Conservation (phyloP, 2,888 invertebrate species). For the Branchipolynoe longqiensis region DNA sequence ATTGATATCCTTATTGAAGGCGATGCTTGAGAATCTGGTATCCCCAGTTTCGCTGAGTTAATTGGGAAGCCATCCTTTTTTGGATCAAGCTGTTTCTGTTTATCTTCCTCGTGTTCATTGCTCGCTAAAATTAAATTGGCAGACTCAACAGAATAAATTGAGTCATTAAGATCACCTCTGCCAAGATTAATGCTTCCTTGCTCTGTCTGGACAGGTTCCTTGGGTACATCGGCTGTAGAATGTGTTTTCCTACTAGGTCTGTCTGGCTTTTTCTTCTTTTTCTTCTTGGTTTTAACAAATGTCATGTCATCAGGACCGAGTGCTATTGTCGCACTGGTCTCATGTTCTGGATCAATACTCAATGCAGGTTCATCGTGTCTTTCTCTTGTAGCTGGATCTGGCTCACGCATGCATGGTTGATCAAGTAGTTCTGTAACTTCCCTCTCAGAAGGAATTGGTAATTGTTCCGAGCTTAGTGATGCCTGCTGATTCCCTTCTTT, state of each 20-base stretch:
- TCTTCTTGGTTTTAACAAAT: slow-evolving; percentile 8
- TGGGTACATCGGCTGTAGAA: too few relatives aligned
- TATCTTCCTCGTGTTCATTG: too few relatives aligned
- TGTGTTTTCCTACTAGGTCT: neutral
- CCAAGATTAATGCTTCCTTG: too few relatives aligned
- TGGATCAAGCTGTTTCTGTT: too few relatives aligned
- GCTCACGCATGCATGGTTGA: neutral
- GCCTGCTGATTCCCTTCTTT: neutral
- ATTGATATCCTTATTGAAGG: too few relatives aligned
- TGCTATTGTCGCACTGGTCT: neutral
- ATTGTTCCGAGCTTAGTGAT: neutral
- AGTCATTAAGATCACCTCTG: too few relatives aligned
- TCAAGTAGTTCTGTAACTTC: neutral
- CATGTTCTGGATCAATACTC: neutral
- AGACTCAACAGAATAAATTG: too few relatives aligned
- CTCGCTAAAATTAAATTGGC: too few relatives aligned
- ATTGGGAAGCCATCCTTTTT: too few relatives aligned
- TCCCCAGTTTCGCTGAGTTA: too few relatives aligned
- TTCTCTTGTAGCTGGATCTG: neutral
- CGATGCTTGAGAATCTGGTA: too few relatives aligned
- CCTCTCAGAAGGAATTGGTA: neutral
- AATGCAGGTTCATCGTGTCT: neutral
- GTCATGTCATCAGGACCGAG: neutral
- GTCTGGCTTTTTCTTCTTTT: slow-evolving; percentile 20
- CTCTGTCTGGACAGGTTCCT: too few relatives aligned